A percentile compares a stretch with the other conserved stretches of the same genome.
phyloP scores from a whole-genome alignment of 1,140 invertebrate genomes.

The Mamestra configurata region DNA sequence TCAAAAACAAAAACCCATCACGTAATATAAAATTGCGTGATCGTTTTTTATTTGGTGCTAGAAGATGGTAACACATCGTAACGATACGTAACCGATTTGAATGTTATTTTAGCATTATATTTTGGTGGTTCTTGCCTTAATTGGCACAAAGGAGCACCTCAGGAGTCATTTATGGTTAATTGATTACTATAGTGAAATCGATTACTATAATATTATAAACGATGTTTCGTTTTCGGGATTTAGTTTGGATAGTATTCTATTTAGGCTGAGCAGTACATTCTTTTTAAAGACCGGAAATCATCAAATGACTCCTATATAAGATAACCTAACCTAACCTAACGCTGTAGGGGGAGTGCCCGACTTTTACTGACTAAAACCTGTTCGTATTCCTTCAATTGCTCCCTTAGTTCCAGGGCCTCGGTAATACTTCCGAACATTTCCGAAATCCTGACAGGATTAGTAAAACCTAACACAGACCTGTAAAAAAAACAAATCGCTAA shows the following conservation, averaged over 20 bases:
- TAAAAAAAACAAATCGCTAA: background rate
- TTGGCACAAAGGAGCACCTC: background rate
- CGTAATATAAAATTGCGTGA: constrained; percentile 36
- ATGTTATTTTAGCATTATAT: background rate
- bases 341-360: too few relatives aligned
- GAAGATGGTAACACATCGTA: constrained; percentile 14
- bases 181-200: background rate
- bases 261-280: too few relatives aligned
- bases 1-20: constrained; percentile 31
- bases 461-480: too few relatives aligned
- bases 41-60: constrained; percentile 18
- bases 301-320: too few relatives aligned
- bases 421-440: too few relatives aligned
- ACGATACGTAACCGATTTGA: constrained; percentile 8
- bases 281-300: too few relatives aligned
- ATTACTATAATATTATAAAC: background rate
- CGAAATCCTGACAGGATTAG: too few relatives aligned
- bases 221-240: background rate
- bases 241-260: too few relatives aligned
- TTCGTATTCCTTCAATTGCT: too few relatives aligned
- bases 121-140: background rate
- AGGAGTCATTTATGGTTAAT: background rate
- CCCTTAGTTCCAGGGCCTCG: too few relatives aligned
- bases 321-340: too few relatives aligned
- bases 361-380: too few relatives aligned